Base-by-base conservation (phyloP, 2,113 vertebrate species). In the Stomatorhinus ivindoensis region DNA sequence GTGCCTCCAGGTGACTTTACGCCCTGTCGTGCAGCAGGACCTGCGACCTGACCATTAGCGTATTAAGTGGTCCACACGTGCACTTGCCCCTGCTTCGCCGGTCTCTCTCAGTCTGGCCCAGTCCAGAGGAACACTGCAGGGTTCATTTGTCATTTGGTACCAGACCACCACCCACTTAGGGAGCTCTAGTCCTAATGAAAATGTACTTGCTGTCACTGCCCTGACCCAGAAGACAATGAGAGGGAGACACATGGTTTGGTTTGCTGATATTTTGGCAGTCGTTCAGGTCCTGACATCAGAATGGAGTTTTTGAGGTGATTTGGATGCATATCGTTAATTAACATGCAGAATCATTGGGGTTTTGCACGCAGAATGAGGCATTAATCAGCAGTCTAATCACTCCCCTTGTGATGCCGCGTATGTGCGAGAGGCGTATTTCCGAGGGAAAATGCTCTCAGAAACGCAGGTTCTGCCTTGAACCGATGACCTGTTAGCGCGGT, bases 61-160 rank as follows among this genome's bases (percentile, higher is more conserved):
- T 13, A 15, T 50, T 53, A 69, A 80, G 46, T 48, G 65, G 0
- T 24, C 5, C 48, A 15, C 51, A 42, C 27, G 19, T 35, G 4
- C 44, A 31, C 51, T 11, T 46, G 11, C 31, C 88, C n/a, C 88
- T 61, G 17, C 44, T 88, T 15, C n/a, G 4, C 11, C 9, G n/a
- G 82, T 87, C 21, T 65, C 7, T 35, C 48, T 44, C 24, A 61
- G 55, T 61, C 7, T 7, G 27, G 7, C 48, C 69, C 4, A 10
- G 65, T 80, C 46, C 61, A 88, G 61, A 88, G 4, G 46, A 80
- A 65, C 5, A 17, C 17, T 69, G 46, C 24, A 11, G 46, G 47
- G n/a, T 51, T 80, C 88, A 80, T 88, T 6, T 76, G 44, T 88
- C 65, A 39, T 88, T 88, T 88, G 46, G 24, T 46, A 58, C 87